Evolutionary conservation across 2,888 invertebrate genomes (phyloP).

Genomic region (Camptogramma bilineatum): DNA sequence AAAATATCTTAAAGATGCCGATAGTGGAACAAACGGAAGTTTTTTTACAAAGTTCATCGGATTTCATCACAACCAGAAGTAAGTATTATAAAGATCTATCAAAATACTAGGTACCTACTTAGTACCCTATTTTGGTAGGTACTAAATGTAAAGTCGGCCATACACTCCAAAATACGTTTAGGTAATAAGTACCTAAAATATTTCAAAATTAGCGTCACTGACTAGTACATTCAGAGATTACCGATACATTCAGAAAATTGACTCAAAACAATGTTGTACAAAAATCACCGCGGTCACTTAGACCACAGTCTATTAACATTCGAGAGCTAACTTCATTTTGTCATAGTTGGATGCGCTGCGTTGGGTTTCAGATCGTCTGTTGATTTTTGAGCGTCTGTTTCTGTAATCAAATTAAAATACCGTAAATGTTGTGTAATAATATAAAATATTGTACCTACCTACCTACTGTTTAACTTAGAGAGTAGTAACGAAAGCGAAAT

Average conservation of each 20-base stretch:
- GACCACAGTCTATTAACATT: constrained; percentile 37
- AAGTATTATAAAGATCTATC: too few species aligned
- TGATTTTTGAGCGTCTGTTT: constrained; percentile 41
- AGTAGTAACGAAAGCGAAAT: background rate
- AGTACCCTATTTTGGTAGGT: too few species aligned
- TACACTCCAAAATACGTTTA: too few species aligned
- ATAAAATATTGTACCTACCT: background rate
- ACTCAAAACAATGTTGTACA: constrained; percentile 1
- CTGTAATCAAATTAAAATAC: constrained; percentile 29
- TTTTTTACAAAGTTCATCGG: too few species aligned
- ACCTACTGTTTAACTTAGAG: background rate
- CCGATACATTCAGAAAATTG: too few species aligned
- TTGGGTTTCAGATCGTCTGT: constrained; percentile 43
- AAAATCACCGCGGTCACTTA: constrained; percentile 7
- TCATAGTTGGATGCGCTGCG: constrained; percentile 52
- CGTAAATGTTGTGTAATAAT: background rate
- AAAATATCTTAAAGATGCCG: background rate
- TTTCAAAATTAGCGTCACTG: too few species aligned
- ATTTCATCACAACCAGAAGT: too few species aligned
- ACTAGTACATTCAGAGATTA: too few species aligned
- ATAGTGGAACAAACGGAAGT: background rate
- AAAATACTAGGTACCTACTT: too few species aligned
- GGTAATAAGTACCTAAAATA: too few species aligned
- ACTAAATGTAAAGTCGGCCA: too few species aligned
- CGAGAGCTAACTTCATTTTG: constrained; percentile 53